Base-by-base conservation (phyloP, 2,113 vertebrate species). In the Campylorhamphus procurvoides region DNA sequence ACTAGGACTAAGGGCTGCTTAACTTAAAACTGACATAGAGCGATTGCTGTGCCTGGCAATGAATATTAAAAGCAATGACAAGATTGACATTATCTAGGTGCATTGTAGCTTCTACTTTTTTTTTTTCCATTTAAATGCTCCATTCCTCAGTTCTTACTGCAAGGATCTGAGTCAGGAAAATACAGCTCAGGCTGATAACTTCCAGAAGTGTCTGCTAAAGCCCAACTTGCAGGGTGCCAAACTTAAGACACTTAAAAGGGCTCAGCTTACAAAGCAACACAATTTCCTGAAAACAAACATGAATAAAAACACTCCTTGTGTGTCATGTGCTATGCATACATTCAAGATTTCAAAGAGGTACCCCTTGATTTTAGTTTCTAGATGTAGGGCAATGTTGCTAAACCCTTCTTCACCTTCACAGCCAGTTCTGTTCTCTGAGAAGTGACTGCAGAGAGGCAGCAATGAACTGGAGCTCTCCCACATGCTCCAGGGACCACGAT, bases 51-150 rank as follows among this genome's bases (percentile, higher is more conserved):
- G 95, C 90, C 85, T 92, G 71, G 90, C 52, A 37, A 81, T 87
- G 83, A 96, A 90, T 89, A 97, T 96, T 95, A 95, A 96, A 96
- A 93, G 85, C 80, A 92, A 35, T 3, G 60, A 94, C 86, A 75
- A 89, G 86, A 90, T 3, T 94, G 92, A 92, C 95, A 84, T 92
- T 94, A 96, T 95, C 93, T 93, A 89, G 73, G 60, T 60, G 28
- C 44, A 71, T 49, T 2, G 23, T 18, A 84, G 88, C 75, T 78
- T 37, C 35, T 60, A 1, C 8, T 31, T 66, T 47, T 39, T 47
- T 39, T 42, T 35, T 29, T 5, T 0, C 44, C 27, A 31, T 79
- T 84, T 90, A 84, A 94, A 90, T 44, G 17, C 60, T 96, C 69
- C 28, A 25, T 64, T 80, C n/a, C 49, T 67, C 44, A 53, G 52